phyloP scores from a whole-genome alignment of 1,140 invertebrate genomes.

The Gryon sp. region DNA sequence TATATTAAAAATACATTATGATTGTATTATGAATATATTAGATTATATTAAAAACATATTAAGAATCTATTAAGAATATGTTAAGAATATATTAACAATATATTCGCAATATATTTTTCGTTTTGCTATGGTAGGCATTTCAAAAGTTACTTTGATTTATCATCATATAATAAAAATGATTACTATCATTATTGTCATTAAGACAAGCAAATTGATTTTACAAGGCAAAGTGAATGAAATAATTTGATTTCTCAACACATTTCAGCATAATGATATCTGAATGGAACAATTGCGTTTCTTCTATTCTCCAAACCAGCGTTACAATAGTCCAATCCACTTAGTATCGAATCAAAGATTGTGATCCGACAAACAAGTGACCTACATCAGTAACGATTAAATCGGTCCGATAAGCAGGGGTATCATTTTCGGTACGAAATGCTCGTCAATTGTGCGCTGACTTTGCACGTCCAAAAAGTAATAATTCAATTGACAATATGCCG shows the following conservation, averaged over 20 bases:
- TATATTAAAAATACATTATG: too few relatives aligned
- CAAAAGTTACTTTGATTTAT: too few relatives aligned
- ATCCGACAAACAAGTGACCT: constrained; percentile 34
- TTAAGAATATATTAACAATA: too few relatives aligned
- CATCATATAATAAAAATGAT: too few relatives aligned
- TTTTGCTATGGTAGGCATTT: too few relatives aligned
- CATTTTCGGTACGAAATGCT: constrained; percentile 25
- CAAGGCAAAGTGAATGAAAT: neutral
- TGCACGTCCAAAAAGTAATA: constrained; percentile 49
- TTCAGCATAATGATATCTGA: constrained; percentile 9
- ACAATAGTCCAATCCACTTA: constrained; percentile 23
- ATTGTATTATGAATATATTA: too few relatives aligned
- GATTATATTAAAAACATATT: too few relatives aligned
- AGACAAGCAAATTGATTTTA: too few relatives aligned
- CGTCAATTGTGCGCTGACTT: constrained; percentile 33
- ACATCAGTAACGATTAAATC: constrained; percentile 26
- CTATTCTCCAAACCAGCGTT: constrained; percentile 1
- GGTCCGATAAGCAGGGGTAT: constrained; percentile 9
- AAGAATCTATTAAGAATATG: too few relatives aligned
- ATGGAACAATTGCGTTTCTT: neutral
- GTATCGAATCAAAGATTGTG: constrained; percentile 23
- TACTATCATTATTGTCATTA: too few relatives aligned
- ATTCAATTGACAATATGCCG: constrained; percentile 58
- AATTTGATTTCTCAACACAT: neutral
- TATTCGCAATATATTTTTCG: too few relatives aligned